These are phyloP conservation scores for Phaethon lepturus DNA, from an alignment of 2,113 vertebrate species.

Conservation along the genomic window DNA sequence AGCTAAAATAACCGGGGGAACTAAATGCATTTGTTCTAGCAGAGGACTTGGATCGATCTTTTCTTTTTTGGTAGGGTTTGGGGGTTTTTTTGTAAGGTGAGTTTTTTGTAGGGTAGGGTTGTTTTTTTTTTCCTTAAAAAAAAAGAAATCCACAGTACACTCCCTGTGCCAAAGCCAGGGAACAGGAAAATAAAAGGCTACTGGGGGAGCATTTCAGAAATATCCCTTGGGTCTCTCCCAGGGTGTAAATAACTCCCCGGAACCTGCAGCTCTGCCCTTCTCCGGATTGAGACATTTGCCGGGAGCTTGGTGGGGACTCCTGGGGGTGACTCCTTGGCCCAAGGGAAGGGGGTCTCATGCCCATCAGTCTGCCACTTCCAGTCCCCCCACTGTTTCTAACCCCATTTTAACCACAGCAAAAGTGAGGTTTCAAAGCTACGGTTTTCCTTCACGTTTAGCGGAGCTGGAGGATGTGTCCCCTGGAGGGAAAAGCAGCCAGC, in stretches of 20 bases:
- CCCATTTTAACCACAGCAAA: background rate
- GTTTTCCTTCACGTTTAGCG: background rate
- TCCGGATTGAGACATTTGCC: no score
- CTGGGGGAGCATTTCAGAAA: background rate
- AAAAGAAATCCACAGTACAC: no score
- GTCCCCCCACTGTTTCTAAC: background rate
- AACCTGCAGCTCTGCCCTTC: background rate
- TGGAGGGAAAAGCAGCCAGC: background rate
- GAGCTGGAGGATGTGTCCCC: background rate
- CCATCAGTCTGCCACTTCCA: background rate
- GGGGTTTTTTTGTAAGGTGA: no score
- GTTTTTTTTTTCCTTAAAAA: background rate
- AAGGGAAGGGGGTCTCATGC: background rate
- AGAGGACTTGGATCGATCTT: background rate
- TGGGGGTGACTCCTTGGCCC: background rate
- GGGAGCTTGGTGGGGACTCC: background rate
- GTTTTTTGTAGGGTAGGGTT: background rate
- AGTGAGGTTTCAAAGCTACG: background rate
- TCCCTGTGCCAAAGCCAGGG: background rate
- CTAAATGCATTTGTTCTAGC: no score
- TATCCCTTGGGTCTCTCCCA: background rate
- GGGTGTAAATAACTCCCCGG: background rate
- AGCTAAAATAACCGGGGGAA: background rate
- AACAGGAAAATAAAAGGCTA: background rate
- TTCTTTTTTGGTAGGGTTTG: background rate